Percentiles rank a stretch among this genome's conserved stretches.
phyloP scores from a whole-genome alignment of 2,888 invertebrate genomes.

The Rotaria magnacalcarata region DNA sequence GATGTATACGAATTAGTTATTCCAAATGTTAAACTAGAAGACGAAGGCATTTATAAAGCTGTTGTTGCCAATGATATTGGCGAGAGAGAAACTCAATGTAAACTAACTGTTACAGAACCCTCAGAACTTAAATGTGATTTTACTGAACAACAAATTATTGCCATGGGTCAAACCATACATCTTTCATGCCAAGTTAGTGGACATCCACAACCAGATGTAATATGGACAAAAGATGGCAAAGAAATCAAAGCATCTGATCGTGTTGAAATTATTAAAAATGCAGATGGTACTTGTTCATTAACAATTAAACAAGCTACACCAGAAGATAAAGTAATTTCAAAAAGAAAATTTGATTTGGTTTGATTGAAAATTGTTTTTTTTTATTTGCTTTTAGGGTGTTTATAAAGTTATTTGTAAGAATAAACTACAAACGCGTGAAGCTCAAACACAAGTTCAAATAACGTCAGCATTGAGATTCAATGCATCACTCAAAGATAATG shows the following conservation, averaged over 20 bases:
- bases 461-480: constrained; percentile 31
- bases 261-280: not conserved
- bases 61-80: constrained; percentile 41
- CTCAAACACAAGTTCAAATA: not conserved
- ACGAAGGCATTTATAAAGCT: constrained; percentile 35
- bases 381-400: not conserved
- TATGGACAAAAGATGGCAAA: constrained; percentile 43
- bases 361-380: not conserved
- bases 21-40: constrained; percentile 30
- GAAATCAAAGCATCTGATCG: constrained; percentile 38
- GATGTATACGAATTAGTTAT: constrained; percentile 38
- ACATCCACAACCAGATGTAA: constrained; percentile 38
- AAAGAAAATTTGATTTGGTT: not conserved
- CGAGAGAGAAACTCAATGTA: constrained; percentile 37
- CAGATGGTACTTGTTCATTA: constrained; percentile 40
- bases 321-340: constrained; percentile 37
- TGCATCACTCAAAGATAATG: not conserved
- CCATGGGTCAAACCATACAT: constrained; percentile 18
- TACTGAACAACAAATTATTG: constrained; percentile 38
- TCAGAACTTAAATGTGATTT: constrained; percentile 33
- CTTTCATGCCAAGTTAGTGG: constrained; percentile 39
- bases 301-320: constrained; percentile 34
- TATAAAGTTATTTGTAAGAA: constrained; percentile 25
- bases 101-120: constrained; percentile 36
- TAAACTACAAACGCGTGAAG: constrained; percentile 32